Evolutionary conservation across 2,113 vertebrate genomes (phyloP).

Genomic region (Pundamilia nyererei): DNA sequence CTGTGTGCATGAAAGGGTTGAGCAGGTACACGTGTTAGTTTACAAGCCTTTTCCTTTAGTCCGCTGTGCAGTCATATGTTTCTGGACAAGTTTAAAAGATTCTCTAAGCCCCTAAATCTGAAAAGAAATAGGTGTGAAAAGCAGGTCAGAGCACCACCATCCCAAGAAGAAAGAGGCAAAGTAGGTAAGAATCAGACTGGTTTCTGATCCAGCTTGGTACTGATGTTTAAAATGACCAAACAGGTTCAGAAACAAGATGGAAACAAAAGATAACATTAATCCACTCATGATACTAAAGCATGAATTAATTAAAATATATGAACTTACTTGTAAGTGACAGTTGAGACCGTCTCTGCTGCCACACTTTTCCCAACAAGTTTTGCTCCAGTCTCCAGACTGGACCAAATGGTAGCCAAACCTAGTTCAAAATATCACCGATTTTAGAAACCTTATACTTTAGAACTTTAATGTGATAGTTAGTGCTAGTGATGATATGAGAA

Average conservation of each 20-base stretch:
- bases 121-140: constrained; percentile 46
- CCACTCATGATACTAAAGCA: neutral
- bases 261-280: neutral
- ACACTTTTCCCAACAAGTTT: constrained; percentile 88
- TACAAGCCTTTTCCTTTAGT: constrained; percentile 24
- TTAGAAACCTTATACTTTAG: neutral
- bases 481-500: neutral
- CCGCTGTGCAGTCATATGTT: constrained; percentile 48
- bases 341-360: constrained; percentile 83
- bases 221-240: neutral
- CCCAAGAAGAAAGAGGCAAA: constrained; percentile 17
- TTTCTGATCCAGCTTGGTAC: neutral
- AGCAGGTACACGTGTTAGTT: constrained; percentile 4
- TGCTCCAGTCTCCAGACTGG: constrained; percentile 86
- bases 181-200: neutral
- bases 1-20: neutral
- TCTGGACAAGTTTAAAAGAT: constrained; percentile 52
- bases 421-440: neutral
- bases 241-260: neutral
- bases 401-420: constrained; percentile 91
- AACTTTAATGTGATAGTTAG: neutral
- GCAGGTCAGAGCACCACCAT: constrained; percentile 26
- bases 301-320: neutral
- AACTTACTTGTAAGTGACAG: constrained; percentile 90
- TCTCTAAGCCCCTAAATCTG: constrained; percentile 73